Conservation (phyloP, 2,113 vertebrate genomes). For the Psammodynastes pulverulentus region DNA sequence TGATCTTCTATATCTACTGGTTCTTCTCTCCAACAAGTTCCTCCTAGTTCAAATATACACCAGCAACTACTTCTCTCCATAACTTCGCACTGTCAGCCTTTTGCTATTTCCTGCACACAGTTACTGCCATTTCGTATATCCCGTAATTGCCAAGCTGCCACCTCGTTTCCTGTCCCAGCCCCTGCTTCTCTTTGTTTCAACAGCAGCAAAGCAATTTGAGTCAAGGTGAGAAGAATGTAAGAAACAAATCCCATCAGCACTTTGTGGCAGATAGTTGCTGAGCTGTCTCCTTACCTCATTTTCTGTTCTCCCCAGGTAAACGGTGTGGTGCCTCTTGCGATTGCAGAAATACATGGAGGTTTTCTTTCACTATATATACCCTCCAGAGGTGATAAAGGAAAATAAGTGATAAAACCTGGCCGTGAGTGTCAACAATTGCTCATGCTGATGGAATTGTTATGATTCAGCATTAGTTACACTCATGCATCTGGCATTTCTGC, state of each 20-base stretch:
- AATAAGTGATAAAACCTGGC: not conserved
- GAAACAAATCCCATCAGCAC: not conserved
- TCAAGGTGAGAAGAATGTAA: not conserved
- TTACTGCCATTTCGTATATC: not conserved
- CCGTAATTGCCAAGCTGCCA: not conserved
- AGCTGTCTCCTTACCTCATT: not conserved
- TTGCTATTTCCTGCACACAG: not conserved
- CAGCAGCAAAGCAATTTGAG: not conserved
- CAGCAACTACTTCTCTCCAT: not conserved
- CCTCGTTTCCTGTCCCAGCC: not conserved
- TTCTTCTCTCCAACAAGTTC: not conserved
- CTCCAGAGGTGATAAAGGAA: not conserved
- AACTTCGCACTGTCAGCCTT: not conserved
- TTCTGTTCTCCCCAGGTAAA: not conserved
- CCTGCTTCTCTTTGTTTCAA: not conserved
- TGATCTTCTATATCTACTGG: not conserved
- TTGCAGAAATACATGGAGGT: not conserved
- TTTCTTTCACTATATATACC: not conserved
- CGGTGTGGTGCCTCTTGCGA: not conserved
- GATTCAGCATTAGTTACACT: slow-evolving; percentile 24
- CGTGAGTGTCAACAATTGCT: not conserved
- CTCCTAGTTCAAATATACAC: not conserved
- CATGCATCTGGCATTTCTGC: slow-evolving; percentile 5
- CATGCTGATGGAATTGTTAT: slow-evolving; percentile 20
- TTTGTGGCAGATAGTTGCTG: not conserved